phyloP scores from a whole-genome alignment of 2,888 invertebrate species.

The Nipponacmea schrenckii region DNA sequence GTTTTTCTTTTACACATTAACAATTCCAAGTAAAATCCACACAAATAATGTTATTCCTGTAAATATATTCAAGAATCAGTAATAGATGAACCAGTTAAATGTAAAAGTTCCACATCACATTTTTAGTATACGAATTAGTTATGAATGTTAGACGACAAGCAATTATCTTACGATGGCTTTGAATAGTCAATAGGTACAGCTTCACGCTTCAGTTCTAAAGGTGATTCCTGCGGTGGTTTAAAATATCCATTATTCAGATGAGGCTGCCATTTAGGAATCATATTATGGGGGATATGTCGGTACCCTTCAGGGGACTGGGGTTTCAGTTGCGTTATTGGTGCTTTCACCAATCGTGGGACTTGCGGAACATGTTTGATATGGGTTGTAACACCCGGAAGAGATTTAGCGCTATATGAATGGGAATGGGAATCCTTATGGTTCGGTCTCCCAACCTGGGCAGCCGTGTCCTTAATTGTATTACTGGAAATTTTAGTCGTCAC shows the following conservation, averaged over 20 bases:
- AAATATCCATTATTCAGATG: background rate
- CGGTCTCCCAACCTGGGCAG: background rate
- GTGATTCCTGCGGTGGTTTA: background rate
- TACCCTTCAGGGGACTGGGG: background rate
- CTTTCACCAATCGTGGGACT: background rate
- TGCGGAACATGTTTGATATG: constrained; percentile 3
- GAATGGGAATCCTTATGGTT: background rate
- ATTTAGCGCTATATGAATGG: background rate
- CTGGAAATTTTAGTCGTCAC: background rate
- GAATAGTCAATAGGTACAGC: background rate
- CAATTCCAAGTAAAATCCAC: too few relatives aligned
- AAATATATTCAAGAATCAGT: too few relatives aligned
- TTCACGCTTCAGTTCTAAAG: background rate
- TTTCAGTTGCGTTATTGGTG: background rate
- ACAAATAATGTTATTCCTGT: too few relatives aligned
- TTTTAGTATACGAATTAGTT: too few relatives aligned
- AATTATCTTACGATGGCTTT: background rate
- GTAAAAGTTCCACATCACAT: too few relatives aligned
- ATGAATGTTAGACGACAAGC: too few relatives aligned
- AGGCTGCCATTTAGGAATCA: constrained; percentile 1
- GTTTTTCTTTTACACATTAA: too few relatives aligned
- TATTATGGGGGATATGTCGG: background rate
- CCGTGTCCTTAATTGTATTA: background rate
- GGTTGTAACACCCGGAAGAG: background rate
- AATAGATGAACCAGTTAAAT: too few relatives aligned